Evolutionary conservation across 2,113 vertebrate genomes (phyloP), one percentile per base, ranked within the genome.

Genomic region (Leiothrix lutea): DNA sequence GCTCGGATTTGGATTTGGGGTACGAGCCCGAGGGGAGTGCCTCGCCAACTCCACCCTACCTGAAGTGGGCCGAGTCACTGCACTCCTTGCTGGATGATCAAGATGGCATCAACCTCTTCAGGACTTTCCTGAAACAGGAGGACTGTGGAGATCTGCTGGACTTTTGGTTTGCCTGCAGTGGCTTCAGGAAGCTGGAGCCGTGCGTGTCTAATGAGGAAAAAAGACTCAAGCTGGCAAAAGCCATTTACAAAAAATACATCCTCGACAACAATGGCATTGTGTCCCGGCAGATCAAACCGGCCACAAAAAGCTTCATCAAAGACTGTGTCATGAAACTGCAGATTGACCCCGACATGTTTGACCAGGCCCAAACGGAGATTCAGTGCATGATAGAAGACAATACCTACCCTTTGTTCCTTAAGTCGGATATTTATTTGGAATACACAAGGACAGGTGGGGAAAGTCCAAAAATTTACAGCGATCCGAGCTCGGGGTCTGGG

Each of bases 161-260:
- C 98, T 99, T 99, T 97, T 99, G 99, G 99, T 99, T 99, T 50
- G 99, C 99, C 11, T 99, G 99, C 98, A 99, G 98, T 1, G 99
- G 99, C 94, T 99, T 99, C 97, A 98, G 99, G 78, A 99, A 99
- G 92, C 98, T 99, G 75, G 99, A 99, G 94, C 98, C 98, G 0
- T 98, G 98, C 1, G 96, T 98, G 29, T 98, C 98, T 18, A 99
- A 98, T 0, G 99, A 99, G 97, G 99, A 99, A 92, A 99, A 99
- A 97, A 98, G 99, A 98, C 97, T 99, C 28, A 99, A 99, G 96
- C 97, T 99, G 95, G 99, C 99, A 14, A 99, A 99, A 95, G 99
- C 99, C 21, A 99, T 99, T 90, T 99, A 99, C 95, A 99, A 99
- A 92, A 99, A 99, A 92, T 99, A 99, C 95, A 98, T 99, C 95